Base-by-base conservation (phyloP, 2,797 vertebrate genomes). In the Ataeniobius toweri region DNA sequence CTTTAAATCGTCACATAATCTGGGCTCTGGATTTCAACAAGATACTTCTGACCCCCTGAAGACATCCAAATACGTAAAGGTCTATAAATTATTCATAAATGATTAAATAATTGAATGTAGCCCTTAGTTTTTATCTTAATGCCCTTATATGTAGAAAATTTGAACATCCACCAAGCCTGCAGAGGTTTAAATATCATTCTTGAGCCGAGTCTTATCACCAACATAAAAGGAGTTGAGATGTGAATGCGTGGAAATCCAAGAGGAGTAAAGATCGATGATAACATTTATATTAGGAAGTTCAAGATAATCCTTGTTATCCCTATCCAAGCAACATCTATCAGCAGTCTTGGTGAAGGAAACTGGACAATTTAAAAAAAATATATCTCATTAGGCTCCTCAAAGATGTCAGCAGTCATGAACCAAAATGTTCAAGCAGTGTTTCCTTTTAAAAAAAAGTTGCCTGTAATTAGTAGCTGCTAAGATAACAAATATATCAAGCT, bases 151-250 rank as follows among this genome's bases (percentile, higher is more conserved):
- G 69, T 68, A 56, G 71, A 77, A 10, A 48, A 13, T 71, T 44
- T 85, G 22, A 84, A 51, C 78, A 58, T 46, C 53, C 41, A 75
- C 70, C 67, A 61, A 75, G 3, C 3, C 8, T 31, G 39, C 46
- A 76, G 28, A 1, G 44, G 77, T 83, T 76, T 75, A 36, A 73
- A 81, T n/a, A 31, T 74, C 36, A 58, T 72, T 74, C 61, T 51
- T 53, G 6, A 73, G 75, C 53, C n/a, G 2, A 46, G 2, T 48
- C n/a, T 63, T 75, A 55, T 68, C 53, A n/a, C 18, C 14, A 31
- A 80, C 56, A 9, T 79, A 76, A 31, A 20, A 39, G 72, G 31
- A 74, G 74, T 72, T 79, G 46, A 73, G 71, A 53, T 63, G 36
- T 39, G 63, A 67, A 24, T 28, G 55, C 67, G 67, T 48, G 36